phyloP scores from a whole-genome alignment of 92 coral and sea anemone species.

The Phenganax marumi region DNA sequence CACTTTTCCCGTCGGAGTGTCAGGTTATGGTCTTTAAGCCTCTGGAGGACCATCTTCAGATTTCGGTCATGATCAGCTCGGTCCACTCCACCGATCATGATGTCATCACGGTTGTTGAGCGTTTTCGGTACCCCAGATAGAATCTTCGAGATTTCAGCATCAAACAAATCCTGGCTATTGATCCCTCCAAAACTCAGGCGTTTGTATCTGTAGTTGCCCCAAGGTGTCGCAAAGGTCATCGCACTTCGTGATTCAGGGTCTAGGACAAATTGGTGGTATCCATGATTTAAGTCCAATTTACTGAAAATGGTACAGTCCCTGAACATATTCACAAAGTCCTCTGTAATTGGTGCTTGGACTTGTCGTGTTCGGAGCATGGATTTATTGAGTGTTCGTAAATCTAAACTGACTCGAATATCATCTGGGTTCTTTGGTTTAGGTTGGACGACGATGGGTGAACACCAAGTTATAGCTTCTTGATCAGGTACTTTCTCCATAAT shows the following conservation, averaged over 20 bases:
- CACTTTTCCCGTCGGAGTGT: slow-evolving; percentile 53
- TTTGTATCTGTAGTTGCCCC: slow-evolving; percentile 57
- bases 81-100: slow-evolving; percentile 31
- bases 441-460: slow-evolving; percentile 56
- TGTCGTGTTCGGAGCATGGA: slow-evolving; percentile 41
- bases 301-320: slow-evolving; percentile 20
- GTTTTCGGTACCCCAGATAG: slow-evolving; percentile 1
- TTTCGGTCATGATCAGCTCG: slow-evolving; percentile 46
- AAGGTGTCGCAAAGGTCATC: slow-evolving; percentile 60
- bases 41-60: slow-evolving; percentile 37
- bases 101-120: slow-evolving; percentile 20
- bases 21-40: slow-evolving; percentile 48
- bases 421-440: slow-evolving; percentile 54
- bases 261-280: slow-evolving; percentile 24
- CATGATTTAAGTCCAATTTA: slow-evolving; percentile 28
- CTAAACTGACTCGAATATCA: slow-evolving; percentile 37
- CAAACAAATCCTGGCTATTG: slow-evolving; percentile 61
- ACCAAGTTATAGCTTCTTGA: slow-evolving; percentile 54
- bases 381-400: slow-evolving; percentile 34
- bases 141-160: slow-evolving; percentile 47
- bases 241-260: slow-evolving; percentile 3
- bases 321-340: neutral
- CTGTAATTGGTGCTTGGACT: slow-evolving; percentile 45
- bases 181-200: slow-evolving; percentile 56
- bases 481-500: slow-evolving; percentile 61